These are phyloP conservation scores for Kryptolebias ocellatus DNA, from an alignment of 2,797 vertebrate species.

Conservation along the genomic window DNA sequence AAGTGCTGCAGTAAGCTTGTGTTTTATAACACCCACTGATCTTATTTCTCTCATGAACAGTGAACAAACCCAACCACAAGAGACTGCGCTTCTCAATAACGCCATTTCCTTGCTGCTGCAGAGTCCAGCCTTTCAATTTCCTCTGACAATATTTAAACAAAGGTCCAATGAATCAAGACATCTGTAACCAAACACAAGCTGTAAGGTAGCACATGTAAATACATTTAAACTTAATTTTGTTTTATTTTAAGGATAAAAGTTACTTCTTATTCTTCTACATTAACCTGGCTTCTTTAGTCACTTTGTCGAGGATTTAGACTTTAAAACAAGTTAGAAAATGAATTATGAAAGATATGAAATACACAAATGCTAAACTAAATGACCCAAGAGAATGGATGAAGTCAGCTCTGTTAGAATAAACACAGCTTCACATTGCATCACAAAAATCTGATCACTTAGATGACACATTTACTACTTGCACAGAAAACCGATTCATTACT, in stretches of 20 bases:
- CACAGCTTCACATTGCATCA: too few relatives aligned
- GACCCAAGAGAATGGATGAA: neutral
- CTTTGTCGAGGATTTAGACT: neutral
- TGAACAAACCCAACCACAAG: slow-evolving; percentile 36
- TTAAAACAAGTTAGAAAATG: neutral
- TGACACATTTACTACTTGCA: too few relatives aligned
- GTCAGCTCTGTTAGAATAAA: neutral
- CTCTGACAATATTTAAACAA: slow-evolving; percentile 11
- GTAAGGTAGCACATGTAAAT: neutral
- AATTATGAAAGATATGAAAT: neutral
- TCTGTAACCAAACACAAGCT: neutral
- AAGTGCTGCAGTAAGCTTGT: slow-evolving; percentile 47
- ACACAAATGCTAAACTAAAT: neutral
- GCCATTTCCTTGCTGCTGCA: slow-evolving; percentile 6
- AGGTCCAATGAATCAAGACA: neutral
- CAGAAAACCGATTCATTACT: neutral
- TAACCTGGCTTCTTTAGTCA: neutral
- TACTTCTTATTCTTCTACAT: too few relatives aligned
- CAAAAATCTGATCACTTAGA: neutral
- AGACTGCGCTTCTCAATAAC: slow-evolving; percentile 26
- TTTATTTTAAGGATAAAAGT: neutral
- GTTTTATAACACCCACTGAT: slow-evolving; percentile 49
- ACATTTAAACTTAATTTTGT: neutral
- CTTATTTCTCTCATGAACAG: slow-evolving; percentile 64
- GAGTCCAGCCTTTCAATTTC: slow-evolving; percentile 19